A percentile compares a stretch with the other conserved stretches of the same genome.
phyloP scores from a whole-genome alignment of 2,888 invertebrate species.

The Leucophora obtusa region DNA sequence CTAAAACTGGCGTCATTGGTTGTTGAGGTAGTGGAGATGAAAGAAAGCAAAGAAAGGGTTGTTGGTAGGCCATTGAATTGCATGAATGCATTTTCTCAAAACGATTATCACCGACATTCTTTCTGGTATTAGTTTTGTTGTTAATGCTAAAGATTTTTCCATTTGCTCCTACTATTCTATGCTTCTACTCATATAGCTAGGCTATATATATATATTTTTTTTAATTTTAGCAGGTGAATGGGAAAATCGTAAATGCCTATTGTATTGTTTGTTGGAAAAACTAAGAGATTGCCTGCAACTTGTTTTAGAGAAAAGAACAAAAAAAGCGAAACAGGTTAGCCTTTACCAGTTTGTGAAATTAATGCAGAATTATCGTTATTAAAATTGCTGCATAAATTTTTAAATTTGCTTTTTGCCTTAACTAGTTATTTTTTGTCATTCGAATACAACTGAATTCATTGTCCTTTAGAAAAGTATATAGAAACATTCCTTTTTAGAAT shows the following conservation, averaged over 20 bases:
- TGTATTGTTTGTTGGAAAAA: slow-evolving; percentile 39
- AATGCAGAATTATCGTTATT: slow-evolving; percentile 52
- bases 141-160: slow-evolving; percentile 23
- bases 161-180: slow-evolving; percentile 33
- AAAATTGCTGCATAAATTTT: slow-evolving; percentile 42
- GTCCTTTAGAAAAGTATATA: background rate
- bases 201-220: background rate
- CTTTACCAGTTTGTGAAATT: slow-evolving; percentile 29
- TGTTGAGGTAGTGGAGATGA: background rate
- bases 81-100: slow-evolving; percentile 59
- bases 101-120: slow-evolving; percentile 59
- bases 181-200: slow-evolving; percentile 22
- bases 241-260: slow-evolving; percentile 39
- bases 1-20: slow-evolving; percentile 40
- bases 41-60: background rate
- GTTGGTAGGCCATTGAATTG: slow-evolving; percentile 47
- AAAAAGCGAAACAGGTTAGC: slow-evolving; percentile 10
- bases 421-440: background rate
- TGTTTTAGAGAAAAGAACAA: slow-evolving; percentile 34
- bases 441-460: background rate
- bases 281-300: slow-evolving; percentile 55
- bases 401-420: background rate
- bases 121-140: slow-evolving; percentile 11
- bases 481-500: background rate
- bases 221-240: slow-evolving; percentile 32